Percentiles rank a stretch among this genome's conserved stretches.
Conservation (phyloP, 2,113 vertebrate genomes). For the Melanocharis versteri region DNA sequence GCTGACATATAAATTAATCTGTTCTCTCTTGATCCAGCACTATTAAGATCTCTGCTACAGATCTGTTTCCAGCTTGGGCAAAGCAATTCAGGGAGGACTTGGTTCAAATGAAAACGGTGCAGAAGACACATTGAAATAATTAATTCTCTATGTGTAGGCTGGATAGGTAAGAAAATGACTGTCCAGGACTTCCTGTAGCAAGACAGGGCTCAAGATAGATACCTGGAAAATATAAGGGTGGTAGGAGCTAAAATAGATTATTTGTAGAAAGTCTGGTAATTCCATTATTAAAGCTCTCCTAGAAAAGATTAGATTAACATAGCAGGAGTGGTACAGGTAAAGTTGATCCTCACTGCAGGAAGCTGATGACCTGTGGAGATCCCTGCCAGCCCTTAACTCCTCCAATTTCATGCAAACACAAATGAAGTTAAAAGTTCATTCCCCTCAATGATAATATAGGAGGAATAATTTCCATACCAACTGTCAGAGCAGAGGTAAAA, state of each 20-base stretch:
- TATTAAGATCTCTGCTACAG: neutral
- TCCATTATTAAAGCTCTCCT: neutral
- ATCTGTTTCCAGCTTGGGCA: neutral
- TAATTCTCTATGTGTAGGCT: neutral
- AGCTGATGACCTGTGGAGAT: neutral
- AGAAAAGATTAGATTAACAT: neutral
- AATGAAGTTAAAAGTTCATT: neutral
- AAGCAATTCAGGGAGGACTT: neutral
- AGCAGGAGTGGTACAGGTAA: neutral
- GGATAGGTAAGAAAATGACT: neutral
- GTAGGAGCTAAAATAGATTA: neutral
- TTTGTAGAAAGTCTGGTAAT: neutral
- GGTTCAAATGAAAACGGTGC: neutral
- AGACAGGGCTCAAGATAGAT: neutral
- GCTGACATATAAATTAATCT: neutral
- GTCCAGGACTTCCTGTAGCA: neutral
- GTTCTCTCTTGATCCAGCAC: neutral
- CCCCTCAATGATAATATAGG: neutral
- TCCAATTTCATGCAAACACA: neutral
- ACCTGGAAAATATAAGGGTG: neutral
- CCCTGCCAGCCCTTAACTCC: neutral
- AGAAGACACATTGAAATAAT: neutral
- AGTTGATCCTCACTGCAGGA: neutral
- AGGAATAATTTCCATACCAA: neutral
- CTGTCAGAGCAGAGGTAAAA: neutral